These are phyloP conservation scores for Clavelina lepadiformis DNA, from an alignment of 23 tunicate genomes.

Conservation along the genomic window DNA sequence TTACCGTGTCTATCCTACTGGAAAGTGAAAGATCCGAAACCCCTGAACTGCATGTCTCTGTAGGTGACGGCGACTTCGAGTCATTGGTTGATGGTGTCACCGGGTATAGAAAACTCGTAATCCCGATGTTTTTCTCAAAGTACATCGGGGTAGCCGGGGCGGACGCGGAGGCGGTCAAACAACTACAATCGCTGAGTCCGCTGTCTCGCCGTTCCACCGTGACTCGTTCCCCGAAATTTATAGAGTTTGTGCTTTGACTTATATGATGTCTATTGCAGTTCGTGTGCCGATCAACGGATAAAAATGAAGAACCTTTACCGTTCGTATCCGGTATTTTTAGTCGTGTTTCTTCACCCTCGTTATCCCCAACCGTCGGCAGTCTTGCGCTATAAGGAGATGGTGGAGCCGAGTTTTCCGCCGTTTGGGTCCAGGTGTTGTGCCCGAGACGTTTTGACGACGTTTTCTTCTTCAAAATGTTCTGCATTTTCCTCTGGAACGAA, in stretches of 20 bases:
- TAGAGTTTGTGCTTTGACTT: neutral
- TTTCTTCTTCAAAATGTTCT: slow-evolving; percentile 16
- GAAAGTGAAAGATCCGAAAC: no score
- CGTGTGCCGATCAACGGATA: neutral
- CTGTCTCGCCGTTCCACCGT: slow-evolving; percentile 43
- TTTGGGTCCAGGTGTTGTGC: slow-evolving; percentile 29
- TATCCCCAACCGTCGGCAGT: no score
- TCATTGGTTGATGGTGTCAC: neutral
- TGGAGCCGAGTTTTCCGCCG: slow-evolving; percentile 21
- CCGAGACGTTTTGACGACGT: slow-evolving; percentile 24
- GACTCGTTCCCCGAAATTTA: neutral
- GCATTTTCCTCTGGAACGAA: slow-evolving; percentile 36
- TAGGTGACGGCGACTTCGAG: neutral
- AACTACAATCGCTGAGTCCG: slow-evolving; percentile 41
- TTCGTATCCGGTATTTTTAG: no score
- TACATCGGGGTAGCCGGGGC: slow-evolving; percentile 32
- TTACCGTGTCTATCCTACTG: no score
- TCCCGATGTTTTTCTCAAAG: neutral
- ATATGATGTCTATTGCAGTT: neutral
- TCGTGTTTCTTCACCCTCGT: no score
- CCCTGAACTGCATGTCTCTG: no score
- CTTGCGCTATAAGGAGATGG: no score
- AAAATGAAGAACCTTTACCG: no score
- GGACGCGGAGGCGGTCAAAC: slow-evolving; percentile 10
- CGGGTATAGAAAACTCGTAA: slow-evolving; percentile 12